Base-by-base conservation (phyloP, 2,888 invertebrate species). In the Drosophila ochracea region DNA sequence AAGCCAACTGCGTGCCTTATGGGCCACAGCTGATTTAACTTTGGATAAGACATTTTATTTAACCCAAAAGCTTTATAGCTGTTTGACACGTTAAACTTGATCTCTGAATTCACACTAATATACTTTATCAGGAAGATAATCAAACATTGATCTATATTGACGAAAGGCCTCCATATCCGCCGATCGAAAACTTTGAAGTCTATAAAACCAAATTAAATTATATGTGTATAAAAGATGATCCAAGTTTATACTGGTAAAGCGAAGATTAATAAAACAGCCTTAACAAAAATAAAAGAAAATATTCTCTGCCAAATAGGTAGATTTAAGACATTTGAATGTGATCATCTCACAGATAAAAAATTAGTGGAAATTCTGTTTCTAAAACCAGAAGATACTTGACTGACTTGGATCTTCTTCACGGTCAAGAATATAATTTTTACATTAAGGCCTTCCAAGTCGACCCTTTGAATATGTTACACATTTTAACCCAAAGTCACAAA, bases 1-100 rank as follows among this genome's bases (percentile, higher is more conserved):
- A 37, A 35, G 35, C 19, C 35, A 58, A 21, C 25, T 54, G 43
- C 43, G 54, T 52, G 68, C 58, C 41, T 33, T n/a, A n/a, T 19
- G 21, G 49, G 39, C 39, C n/a, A 10, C 41, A 55, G 25, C 66
- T 60, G 59, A 68, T 55, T 58, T 52, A 10, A 52, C 35, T 30
- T 64, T 16, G 13, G 54, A 61, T 53, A 50, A 53, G 10, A 64
- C 63, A 66, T 72, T 80, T 68, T 59, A 81, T 81, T 73, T 73
- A 68, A 78, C 25, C 2, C 21, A 13, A 21, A 21, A 1, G 11
- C 21, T 13, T 47, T 25, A 25, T 47, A 16, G 25, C 9, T 25
- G 16, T 9, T 28, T 47, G 25, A 4, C 47, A 47, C 25, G 47
- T 25, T 47, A 16, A 47, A 21, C 47, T 21, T 47, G 13, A 47